Base-by-base conservation (phyloP, 2,888 invertebrate species). In the Anodontia alba region DNA sequence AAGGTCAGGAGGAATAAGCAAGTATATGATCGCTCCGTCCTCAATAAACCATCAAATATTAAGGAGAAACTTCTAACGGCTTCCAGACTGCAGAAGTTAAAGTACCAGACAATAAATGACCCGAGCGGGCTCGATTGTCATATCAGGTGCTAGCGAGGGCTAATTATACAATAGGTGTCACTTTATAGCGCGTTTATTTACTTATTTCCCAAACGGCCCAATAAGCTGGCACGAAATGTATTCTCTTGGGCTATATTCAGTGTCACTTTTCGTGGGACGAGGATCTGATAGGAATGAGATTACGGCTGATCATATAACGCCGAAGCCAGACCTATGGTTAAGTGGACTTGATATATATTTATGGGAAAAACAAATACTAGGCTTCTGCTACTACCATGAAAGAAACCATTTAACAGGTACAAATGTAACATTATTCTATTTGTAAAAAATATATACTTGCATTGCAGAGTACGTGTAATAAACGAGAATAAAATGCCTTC, bases 91-190 rank as follows among this genome's bases (percentile, higher is more conserved):
- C 38, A 38, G 38, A 5, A 12, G 38, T 3, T 49, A 3, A 49
- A 20, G n/a, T 3, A 29, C 5, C 15, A 26, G 57, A 26, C 57
- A 26, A 57, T 26, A 57, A 29, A 57, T 57, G 29, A 57, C 57
- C 57, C 23, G 57, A 10, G 57, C 57, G 57, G 57, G 12, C 1
- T 38, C 12, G 23, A 57, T 57, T 57, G 57, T 57, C 57, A 57
- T 57, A 29, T 57, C 57, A 57, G 57, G 57, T 57, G 57, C n/a
- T 23, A 15, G 57, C 57, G 23, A 23, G 23, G 23, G 57, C 15
- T 57, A 57, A 57, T 57, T 57, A 57, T 57, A 57, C 29, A 26
- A 7, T 29, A 57, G 57, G 57, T 57, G 57, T 57, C 57, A 26
- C 26, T 57, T 57, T 26, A 23, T 29, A 15, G 57, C 29, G 57